phyloP scores from a whole-genome alignment of 1,140 invertebrate genomes.

The Lanistes nyassanus region DNA sequence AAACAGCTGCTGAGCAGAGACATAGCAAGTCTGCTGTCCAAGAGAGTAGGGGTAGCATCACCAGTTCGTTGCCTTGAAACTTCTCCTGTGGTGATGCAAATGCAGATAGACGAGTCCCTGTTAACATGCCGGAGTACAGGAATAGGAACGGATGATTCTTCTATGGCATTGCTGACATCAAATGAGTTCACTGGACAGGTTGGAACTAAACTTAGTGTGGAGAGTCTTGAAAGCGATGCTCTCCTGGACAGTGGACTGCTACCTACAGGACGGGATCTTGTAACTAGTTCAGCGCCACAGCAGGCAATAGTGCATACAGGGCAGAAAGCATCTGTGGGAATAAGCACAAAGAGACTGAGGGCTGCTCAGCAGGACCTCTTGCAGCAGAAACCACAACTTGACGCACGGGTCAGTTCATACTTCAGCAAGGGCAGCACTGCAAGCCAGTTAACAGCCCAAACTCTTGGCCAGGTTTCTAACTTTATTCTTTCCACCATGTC shows the following conservation, averaged over 20 bases:
- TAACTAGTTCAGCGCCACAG: neutral
- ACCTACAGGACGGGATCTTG: constrained; percentile 14
- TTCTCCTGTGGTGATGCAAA: neutral
- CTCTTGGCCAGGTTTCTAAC: too few relatives aligned
- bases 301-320: neutral
- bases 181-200: neutral
- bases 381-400: constrained; percentile 38
- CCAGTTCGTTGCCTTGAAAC: too few relatives aligned
- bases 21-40: too few relatives aligned
- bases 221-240: constrained; percentile 46
- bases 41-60: too few relatives aligned
- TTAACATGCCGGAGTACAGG: constrained; percentile 10
- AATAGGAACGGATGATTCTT: neutral
- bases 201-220: constrained; percentile 36
- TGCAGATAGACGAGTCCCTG: constrained; percentile 12
- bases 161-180: neutral
- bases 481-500: too few relatives aligned
- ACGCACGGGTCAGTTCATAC: constrained; percentile 38
- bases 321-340: constrained; percentile 37
- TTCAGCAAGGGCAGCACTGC: constrained; percentile 29
- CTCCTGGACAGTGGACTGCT: constrained; percentile 27
- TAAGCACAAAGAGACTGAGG: constrained; percentile 32
- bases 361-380: constrained; percentile 40
- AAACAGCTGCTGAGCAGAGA: too few relatives aligned
- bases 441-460: neutral